Conservation (phyloP, 92 coral and sea anemone species). For the Phenganax marumi region DNA sequence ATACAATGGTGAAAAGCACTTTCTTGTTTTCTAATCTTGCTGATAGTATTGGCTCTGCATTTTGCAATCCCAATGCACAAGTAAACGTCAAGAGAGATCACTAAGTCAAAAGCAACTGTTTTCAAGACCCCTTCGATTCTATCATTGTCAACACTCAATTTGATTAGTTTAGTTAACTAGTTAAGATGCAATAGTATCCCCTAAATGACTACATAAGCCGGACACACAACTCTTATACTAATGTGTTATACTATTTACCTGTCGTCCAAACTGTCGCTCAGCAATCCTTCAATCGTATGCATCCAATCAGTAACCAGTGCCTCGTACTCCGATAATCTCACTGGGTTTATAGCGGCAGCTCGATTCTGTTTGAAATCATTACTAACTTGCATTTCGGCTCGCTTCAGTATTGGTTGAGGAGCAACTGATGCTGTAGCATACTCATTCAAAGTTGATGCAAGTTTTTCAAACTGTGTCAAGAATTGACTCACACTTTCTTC, state of each 20-base stretch:
- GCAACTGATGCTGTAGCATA: constrained; percentile 88
- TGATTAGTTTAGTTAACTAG: too few species aligned
- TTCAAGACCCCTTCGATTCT: too few species aligned
- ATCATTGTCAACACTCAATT: too few species aligned
- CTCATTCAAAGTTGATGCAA: constrained; percentile 79
- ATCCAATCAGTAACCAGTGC: constrained; percentile 88
- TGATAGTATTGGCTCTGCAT: too few species aligned
- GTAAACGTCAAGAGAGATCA: too few species aligned
- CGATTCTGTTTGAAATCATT: constrained; percentile 96
- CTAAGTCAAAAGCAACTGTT: too few species aligned
- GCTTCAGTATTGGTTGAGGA: constrained; percentile 89
- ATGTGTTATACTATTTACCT: constrained; percentile 45
- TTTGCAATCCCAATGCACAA: too few species aligned
- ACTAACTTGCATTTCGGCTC: constrained; percentile 87
- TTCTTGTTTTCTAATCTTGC: too few species aligned
- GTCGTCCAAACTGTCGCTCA: constrained; percentile 85
- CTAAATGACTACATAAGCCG: not conserved
- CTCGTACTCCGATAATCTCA: constrained; percentile 84
- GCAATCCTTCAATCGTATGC: constrained; percentile 77
- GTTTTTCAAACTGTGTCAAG: constrained; percentile 84
- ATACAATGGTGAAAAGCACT: too few species aligned
- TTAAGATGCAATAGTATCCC: not conserved
- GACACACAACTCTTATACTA: not conserved
- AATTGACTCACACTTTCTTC: constrained; percentile 83
- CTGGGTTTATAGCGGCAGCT: constrained; percentile 96